Evolutionary conservation across 2,113 vertebrate species (phyloP).

Genomic region (Gambusia holbrooki): DNA sequence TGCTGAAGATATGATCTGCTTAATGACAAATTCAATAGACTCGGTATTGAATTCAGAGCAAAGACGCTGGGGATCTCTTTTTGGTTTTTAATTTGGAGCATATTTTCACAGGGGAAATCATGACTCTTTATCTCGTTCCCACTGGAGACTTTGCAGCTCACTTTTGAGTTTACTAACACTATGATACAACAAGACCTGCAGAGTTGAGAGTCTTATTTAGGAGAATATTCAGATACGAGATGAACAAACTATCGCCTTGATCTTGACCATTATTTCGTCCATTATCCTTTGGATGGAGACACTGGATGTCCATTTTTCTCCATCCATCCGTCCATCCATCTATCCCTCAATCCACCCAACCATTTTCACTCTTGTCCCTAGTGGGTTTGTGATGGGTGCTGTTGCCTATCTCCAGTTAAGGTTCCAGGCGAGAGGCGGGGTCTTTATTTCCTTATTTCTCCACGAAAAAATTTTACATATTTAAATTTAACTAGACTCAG

Average conservation of each 20-base stretch:
- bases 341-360: too few species aligned
- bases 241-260: not conserved
- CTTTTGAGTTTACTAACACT: conserved; percentile 78
- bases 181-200: conserved; percentile 50
- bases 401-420: too few species aligned
- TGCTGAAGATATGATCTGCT: conserved; percentile 62
- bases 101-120: conserved; percentile 80
- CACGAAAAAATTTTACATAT: too few species aligned
- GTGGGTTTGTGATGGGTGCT: too few species aligned
- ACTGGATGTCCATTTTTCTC: not conserved
- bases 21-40: conserved; percentile 74
- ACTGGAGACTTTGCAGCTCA: conserved; percentile 54
- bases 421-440: too few species aligned
- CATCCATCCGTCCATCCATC: too few species aligned
- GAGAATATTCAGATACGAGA: not conserved
- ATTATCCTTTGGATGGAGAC: not conserved
- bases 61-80: conserved; percentile 70
- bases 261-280: not conserved
- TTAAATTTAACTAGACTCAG: too few species aligned
- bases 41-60: conserved; percentile 69
- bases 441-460: too few species aligned
- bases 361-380: too few species aligned
- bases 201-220: conserved; percentile 33
- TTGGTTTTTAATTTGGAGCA: conserved; percentile 80
- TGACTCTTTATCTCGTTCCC: conserved; percentile 65